Base-by-base conservation (phyloP, 1,140 invertebrate species). In the Tribolium castaneum region DNA sequence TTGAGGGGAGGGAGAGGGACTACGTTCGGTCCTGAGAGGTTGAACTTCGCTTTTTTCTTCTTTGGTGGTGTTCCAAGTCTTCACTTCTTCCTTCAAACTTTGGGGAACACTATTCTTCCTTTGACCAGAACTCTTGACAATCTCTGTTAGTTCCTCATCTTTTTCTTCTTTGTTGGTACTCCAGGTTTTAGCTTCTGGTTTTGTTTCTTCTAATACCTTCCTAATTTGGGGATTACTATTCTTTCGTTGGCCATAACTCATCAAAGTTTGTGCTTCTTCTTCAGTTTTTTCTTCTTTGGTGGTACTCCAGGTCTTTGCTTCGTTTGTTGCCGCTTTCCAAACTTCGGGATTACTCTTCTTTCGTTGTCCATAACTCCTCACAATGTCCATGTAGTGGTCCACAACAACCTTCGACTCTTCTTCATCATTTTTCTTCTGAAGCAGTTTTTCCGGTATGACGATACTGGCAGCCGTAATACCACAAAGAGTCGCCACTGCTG, bases 311-410 rank as follows among this genome's bases (percentile, higher is more conserved):
- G 10, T 30, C 25, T 25, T 59, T 9, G 6, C 3, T 59, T 59
- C 54, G 6, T 59, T 19, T 10, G 19, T 9, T 34, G n/a, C n/a
- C n/a, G n/a, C n/a, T 39, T 13, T 10, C 45, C 59, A 2, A 4
- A 59, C 25, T 59, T 59, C 19, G 3, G 70, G 70, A 72, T 50
- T 72, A 30, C 49, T 54, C 30, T 90, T 91, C 16, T 87, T 86
- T 76, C 84, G 83, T 35, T 81, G 87, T 30, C 90, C 90, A 70
- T 92, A 92, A 85, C 92, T 92, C 76, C 90, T 91, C 1, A 95
- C 93, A 73, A 96, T 92, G 84, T 94, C 94, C 13, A 92, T 93
- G 79, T 96, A 96, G 83, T 94, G 93, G 87, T 94, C 93, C 12
- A 94, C 92, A 0, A 94, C 90, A 0, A 92, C 92, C 83, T 91